A percentile compares a stretch with the other conserved stretches of the same genome.
These are phyloP conservation scores for Papilio xuthus DNA, from an alignment of 1,140 invertebrate species.

Conservation along the genomic window DNA sequence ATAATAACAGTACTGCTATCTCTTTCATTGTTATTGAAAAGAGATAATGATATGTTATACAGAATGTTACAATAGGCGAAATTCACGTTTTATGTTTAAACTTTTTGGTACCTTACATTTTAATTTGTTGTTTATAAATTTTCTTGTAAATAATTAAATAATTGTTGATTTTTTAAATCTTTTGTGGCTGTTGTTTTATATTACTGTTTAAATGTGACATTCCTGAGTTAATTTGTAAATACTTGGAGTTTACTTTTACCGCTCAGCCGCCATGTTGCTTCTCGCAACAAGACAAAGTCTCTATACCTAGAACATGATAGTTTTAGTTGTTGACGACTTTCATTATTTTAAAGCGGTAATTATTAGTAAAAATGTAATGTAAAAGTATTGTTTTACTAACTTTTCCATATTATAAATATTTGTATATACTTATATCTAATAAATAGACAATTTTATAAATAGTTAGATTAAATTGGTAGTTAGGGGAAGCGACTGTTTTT, in stretches of 20 bases:
- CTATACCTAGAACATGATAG: too few relatives aligned
- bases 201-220: neutral
- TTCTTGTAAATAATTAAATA: neutral
- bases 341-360: neutral
- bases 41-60: too few relatives aligned
- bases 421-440: neutral
- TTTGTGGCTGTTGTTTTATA: neutral
- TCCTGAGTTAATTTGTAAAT: neutral
- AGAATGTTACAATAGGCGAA: too few relatives aligned
- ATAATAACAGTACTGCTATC: too few relatives aligned
- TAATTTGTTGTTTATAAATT: neutral
- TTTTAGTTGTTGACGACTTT: neutral
- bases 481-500: neutral
- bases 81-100: too few relatives aligned
- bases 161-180: neutral
- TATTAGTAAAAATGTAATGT: neutral
- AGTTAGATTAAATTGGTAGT: neutral
- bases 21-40: too few relatives aligned
- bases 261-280: neutral
- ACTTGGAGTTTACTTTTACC: neutral
- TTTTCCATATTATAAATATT: neutral
- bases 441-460: slow-evolving; percentile 3
- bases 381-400: neutral
- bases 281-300: too few relatives aligned
- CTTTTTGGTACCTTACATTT: neutral